Conservation (phyloP, 2,888 invertebrate species). For the Ornithoptera priamus region DNA sequence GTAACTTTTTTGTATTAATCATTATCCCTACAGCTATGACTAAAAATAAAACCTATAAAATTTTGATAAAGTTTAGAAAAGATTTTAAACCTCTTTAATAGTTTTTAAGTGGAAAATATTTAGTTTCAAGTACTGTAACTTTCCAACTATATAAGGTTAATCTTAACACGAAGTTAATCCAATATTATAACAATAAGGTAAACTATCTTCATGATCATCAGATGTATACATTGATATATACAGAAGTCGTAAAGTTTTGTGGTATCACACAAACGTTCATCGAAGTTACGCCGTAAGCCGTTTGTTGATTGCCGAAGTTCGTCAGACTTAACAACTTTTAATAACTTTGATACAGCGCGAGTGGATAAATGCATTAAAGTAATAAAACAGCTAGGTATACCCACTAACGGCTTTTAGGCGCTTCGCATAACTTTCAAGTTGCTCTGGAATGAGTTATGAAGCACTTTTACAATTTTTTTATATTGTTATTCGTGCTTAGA, state of each 20-base stretch:
- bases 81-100: no score
- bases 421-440: slow-evolving; percentile 12
- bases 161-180: no score
- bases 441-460: slow-evolving; percentile 19
- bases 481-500: no score
- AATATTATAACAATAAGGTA: no score
- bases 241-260: slow-evolving; percentile 21
- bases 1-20: no score
- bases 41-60: no score
- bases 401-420: slow-evolving; percentile 22
- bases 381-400: slow-evolving; percentile 21
- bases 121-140: no score
- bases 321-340: slow-evolving; percentile 25
- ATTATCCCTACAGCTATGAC: no score
- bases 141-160: no score
- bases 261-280: slow-evolving; percentile 23
- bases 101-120: no score
- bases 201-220: no score
- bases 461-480: slow-evolving; percentile 19
- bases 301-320: slow-evolving; percentile 27
- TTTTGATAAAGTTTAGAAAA: no score
- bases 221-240: slow-evolving; percentile 12
- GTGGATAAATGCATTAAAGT: slow-evolving; percentile 29
- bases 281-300: slow-evolving; percentile 26
- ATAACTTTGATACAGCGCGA: slow-evolving; percentile 28